A percentile compares a stretch with the other conserved stretches of the same genome.
Evolutionary conservation across 2,888 invertebrate genomes (phyloP).

Genomic region (Therioaphis trifolii): DNA sequence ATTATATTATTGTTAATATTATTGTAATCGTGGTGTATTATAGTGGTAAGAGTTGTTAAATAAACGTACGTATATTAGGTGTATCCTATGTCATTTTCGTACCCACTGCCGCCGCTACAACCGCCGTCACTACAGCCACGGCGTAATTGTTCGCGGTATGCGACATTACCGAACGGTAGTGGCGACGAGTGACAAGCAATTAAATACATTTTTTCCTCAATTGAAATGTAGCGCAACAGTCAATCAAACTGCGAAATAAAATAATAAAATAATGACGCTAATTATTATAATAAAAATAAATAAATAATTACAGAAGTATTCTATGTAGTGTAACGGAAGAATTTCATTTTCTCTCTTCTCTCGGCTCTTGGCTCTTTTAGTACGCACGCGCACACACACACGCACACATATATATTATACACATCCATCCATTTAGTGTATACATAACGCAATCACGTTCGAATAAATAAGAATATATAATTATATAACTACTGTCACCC

Average conservation of each 20-base stretch:
- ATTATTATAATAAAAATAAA: too few species aligned
- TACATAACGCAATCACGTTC: background rate
- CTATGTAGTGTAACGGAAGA: background rate
- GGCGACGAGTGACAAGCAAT: background rate
- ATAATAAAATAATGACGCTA: background rate
- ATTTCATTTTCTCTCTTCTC: background rate
- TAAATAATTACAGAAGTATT: too few species aligned
- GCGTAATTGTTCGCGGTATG: background rate
- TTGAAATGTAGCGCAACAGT: background rate
- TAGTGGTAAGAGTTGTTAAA: background rate
- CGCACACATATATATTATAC: too few species aligned
- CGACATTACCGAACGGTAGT: background rate
- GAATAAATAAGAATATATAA: background rate
- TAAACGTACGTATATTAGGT: too few species aligned
- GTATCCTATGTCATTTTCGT: background rate
- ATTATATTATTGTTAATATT: background rate
- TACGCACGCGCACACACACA: too few species aligned
- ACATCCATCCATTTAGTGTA: background rate
- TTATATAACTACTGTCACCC: slow-evolving; percentile 22
- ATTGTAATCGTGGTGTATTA: too few species aligned
- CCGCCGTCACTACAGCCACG: background rate
- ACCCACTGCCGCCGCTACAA: background rate
- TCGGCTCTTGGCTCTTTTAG: background rate
- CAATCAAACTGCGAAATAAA: background rate
- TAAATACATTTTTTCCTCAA: background rate